Evolutionary conservation across 1,140 invertebrate species (phyloP).

Genomic region (Palaemon carinicauda): DNA sequence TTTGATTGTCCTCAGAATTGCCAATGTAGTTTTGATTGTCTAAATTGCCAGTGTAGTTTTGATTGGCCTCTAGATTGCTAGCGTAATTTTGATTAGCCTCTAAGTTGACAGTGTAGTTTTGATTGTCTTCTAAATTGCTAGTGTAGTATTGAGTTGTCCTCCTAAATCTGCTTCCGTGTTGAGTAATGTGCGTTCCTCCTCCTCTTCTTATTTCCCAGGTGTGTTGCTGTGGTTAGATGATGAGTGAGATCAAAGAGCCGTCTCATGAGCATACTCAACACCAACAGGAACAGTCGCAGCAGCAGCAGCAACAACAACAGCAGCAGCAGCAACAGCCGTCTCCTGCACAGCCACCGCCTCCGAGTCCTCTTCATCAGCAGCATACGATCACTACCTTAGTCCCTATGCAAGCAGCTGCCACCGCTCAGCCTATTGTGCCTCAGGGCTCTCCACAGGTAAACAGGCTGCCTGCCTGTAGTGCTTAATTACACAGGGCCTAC

Average conservation of each 20-base stretch:
- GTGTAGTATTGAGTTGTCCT: too few species aligned
- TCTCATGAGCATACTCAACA: slow-evolving; percentile 23
- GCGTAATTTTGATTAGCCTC: too few species aligned
- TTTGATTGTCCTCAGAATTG: too few species aligned
- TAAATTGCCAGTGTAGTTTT: too few species aligned
- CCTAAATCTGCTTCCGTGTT: too few species aligned
- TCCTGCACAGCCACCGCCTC: neutral
- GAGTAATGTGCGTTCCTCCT: too few species aligned
- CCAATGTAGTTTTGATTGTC: too few species aligned
- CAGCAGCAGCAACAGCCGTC: neutral
- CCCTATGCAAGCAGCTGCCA: slow-evolving; percentile 35
- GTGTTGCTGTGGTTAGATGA: slow-evolving; percentile 22
- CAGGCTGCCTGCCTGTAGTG: neutral
- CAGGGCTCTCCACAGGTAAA: slow-evolving; percentile 37
- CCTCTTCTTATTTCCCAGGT: too few species aligned
- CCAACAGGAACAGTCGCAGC: slow-evolving; percentile 5
- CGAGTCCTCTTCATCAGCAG: neutral
- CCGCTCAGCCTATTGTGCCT: slow-evolving; percentile 32
- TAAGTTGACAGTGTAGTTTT: too few species aligned
- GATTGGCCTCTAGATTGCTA: too few species aligned
- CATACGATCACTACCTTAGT: slow-evolving; percentile 22
- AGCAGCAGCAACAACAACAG: slow-evolving; percentile 12
- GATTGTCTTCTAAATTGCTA: too few species aligned
- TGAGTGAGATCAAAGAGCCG: slow-evolving; percentile 41
- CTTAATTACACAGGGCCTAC: too few species aligned